phyloP scores from a whole-genome alignment of 2,888 invertebrate genomes.

The Hypena proboscidalis region DNA sequence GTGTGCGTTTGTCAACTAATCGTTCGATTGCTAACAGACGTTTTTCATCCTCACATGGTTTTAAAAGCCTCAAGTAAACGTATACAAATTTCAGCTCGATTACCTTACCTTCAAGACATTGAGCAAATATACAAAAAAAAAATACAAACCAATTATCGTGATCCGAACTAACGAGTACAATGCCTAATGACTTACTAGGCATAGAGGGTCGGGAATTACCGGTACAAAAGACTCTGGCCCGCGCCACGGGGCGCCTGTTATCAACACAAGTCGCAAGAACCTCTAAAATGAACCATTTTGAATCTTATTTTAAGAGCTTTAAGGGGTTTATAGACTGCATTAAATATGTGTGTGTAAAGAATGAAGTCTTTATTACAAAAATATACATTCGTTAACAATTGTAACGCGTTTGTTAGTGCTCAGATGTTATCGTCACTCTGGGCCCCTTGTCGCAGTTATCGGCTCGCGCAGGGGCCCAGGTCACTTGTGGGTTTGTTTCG shows the following conservation, averaged over 20 bases:
- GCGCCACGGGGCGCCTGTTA: conserved; percentile 69
- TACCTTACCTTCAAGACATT: conserved; percentile 7
- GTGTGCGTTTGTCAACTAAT: too few species aligned
- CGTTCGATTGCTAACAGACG: too few species aligned
- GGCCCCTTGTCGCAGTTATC: conserved; percentile 14
- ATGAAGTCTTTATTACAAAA: conserved; percentile 47
- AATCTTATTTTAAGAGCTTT: conserved; percentile 8
- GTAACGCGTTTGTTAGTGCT: conserved; percentile 47
- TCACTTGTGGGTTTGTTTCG: conserved; percentile 24
- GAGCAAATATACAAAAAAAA: conserved; percentile 21
- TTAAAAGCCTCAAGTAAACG: not conserved
- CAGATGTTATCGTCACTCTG: conserved; percentile 61
- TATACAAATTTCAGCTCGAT: conserved; percentile 4
- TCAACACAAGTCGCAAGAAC: conserved; percentile 15
- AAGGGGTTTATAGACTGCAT: conserved; percentile 7
- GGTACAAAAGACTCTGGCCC: conserved; percentile 61
- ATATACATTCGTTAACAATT: conserved; percentile 51
- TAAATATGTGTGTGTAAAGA: conserved; percentile 17
- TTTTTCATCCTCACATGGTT: too few species aligned
- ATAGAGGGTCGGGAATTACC: conserved; percentile 61
- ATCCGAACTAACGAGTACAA: conserved; percentile 50
- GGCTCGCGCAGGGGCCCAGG: too few species aligned
- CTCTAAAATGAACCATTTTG: conserved; percentile 6
- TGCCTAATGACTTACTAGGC: conserved; percentile 61
- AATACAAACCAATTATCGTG: conserved; percentile 49